A percentile compares a stretch with the other conserved stretches of the same genome.
These are phyloP conservation scores for Microctonus hyperodae DNA, from an alignment of 2,888 invertebrate genomes.

Conservation along the genomic window DNA sequence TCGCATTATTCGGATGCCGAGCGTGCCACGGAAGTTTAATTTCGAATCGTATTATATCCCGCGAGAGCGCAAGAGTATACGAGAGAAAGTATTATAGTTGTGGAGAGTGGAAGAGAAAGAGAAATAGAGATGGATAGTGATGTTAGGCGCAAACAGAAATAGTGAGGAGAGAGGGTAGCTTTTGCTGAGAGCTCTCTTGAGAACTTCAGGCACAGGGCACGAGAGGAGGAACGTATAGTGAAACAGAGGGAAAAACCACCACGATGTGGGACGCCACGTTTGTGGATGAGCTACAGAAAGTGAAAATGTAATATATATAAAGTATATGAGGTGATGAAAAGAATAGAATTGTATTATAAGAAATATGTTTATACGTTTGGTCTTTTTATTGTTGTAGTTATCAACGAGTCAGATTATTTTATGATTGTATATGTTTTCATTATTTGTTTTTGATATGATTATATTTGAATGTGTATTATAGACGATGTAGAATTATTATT, in stretches of 20 bases:
- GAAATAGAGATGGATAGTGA: constrained; percentile 16
- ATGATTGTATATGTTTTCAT: no score
- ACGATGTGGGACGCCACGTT: not conserved
- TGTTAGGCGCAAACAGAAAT: not conserved
- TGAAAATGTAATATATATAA: constrained; percentile 7
- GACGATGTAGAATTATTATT: no score
- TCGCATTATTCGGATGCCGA: constrained; percentile 58
- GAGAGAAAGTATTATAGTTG: constrained; percentile 21
- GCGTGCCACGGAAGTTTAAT: constrained; percentile 60
- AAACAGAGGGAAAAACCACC: constrained; percentile 11
- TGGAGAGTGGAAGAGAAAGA: constrained; percentile 17
- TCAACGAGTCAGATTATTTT: no score
- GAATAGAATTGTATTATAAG: not conserved
- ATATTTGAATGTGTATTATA: no score
- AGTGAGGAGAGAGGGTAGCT: constrained; percentile 3
- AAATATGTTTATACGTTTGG: not conserved
- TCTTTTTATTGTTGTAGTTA: no score
- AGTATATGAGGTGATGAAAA: constrained; percentile 5
- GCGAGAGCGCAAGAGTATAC: constrained; percentile 26
- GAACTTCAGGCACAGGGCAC: constrained; percentile 15
- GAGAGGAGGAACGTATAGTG: constrained; percentile 23
- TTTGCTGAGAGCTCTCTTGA: no score
- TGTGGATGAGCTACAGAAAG: constrained; percentile 2
- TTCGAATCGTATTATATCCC: constrained; percentile 59
- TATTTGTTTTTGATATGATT: no score